A percentile compares a stretch with the other conserved stretches of the same genome.
These are phyloP conservation scores for Pogonognathellus flavescens DNA, from an alignment of 1,140 invertebrate genomes.

Conservation along the genomic window DNA sequence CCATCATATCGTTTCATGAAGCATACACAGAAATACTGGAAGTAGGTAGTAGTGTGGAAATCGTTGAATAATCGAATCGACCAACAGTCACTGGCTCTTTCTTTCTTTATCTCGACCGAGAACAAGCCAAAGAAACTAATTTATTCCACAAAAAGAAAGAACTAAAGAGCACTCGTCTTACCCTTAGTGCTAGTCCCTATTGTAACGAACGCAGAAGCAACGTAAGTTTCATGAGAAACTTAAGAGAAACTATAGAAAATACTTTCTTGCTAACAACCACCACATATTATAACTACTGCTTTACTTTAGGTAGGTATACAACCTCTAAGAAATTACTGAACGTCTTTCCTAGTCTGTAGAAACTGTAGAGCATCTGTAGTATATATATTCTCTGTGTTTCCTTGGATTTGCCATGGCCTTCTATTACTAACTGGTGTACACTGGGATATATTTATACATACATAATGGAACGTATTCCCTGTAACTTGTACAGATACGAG, in stretches of 20 bases:
- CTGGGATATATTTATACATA: not conserved
- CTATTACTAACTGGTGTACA: not conserved
- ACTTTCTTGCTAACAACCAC: not conserved
- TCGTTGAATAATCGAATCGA: constrained; percentile 42
- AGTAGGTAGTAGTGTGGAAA: not conserved
- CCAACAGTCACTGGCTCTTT: not conserved
- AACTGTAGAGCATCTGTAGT: too few relatives aligned
- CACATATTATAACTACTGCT: too few relatives aligned
- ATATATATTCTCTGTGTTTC: too few relatives aligned
- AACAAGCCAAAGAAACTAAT: constrained; percentile 36
- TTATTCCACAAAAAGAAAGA: constrained; percentile 21
- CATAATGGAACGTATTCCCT: constrained; percentile 29
- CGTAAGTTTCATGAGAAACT: not conserved
- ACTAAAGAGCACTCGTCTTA: not conserved
- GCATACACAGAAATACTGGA: not conserved
- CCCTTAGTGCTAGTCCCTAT: not conserved
- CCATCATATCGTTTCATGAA: constrained; percentile 20
- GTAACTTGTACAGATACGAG: constrained; percentile 27
- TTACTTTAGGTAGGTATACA: not conserved
- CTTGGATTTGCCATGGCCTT: too few relatives aligned
- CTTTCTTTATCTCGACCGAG: not conserved
- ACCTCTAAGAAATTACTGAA: not conserved
- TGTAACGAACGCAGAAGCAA: not conserved
- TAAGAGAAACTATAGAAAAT: not conserved
- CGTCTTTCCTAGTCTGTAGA: too few relatives aligned